Base-by-base conservation (phyloP, 2,113 vertebrate genomes). In the Stomatorhinus ivindoensis region DNA sequence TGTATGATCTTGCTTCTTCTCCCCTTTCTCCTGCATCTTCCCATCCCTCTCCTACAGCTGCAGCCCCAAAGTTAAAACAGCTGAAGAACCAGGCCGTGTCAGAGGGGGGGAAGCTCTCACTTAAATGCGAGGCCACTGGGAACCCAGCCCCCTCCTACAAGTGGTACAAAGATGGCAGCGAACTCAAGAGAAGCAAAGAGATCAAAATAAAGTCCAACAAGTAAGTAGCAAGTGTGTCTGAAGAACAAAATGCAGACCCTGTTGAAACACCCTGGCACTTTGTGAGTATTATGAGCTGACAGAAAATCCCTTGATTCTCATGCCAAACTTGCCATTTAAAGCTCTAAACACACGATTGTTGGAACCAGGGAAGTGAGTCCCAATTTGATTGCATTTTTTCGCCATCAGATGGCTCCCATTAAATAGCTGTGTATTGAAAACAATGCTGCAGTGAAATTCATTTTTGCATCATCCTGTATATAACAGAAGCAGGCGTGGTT, bases 131-230 rank as follows among this genome's bases (percentile, higher is more conserved):
- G 94, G 97, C 97, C 0, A 95, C 96, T 0, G 98, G 98, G 44
- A 98, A 97, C 93, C 98, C 98, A 91, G 97, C 96, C 93, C 98
- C 98, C 0, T 96, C 97, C 90, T 99, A 99, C 93, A 97, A 96
- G 53, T 99, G 98, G 98, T 98, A 97, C 95, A 98, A 98, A 95
- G 98, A 99, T 0, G 97, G 98, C 92, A 97, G 96, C 69, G 97
- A 99, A 92, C 96, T 99, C 90, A 98, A 98, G 94, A 97, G 97
- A 93, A 98, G 96, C 91, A 96, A 97, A 87, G 98, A 98, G 93
- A 96, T 99, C 90, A 97, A 97, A 93, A 99, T 99, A 95, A 99
- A 99, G 95, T 97, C 97, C 35, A 98, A 97, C 94, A 99, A 97
- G 98, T 99, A 94, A 98, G 97, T 95, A 87, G 5, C 7, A 9